Conservation (phyloP, 2,888 invertebrate genomes). For the Lochmaea capreae region DNA sequence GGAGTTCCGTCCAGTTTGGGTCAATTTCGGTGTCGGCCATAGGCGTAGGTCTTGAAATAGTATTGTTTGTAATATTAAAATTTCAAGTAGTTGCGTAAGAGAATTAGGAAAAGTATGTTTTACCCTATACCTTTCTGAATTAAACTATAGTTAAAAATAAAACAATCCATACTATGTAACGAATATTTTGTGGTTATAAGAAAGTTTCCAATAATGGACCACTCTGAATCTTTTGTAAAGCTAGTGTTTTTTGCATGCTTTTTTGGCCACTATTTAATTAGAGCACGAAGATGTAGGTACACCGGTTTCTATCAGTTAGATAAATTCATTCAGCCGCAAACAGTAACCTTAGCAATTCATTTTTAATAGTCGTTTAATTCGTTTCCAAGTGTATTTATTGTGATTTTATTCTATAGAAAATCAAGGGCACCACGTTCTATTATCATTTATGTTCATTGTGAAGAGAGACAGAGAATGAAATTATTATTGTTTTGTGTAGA, state of each 20-base stretch:
- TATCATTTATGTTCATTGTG: background rate
- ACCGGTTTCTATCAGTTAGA: background rate
- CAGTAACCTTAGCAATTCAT: background rate
- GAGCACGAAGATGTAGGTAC: background rate
- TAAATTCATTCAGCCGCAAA: background rate
- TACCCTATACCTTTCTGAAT: too few species aligned
- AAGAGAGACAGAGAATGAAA: background rate
- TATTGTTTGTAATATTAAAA: too few species aligned
- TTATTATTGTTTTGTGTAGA: background rate
- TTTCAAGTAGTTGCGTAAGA: too few species aligned
- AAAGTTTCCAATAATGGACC: background rate
- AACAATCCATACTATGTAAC: background rate
- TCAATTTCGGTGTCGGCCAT: too few species aligned
- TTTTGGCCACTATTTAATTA: background rate
- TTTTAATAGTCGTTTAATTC: background rate
- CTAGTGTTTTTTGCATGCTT: constrained; percentile 2
- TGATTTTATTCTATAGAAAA: background rate
- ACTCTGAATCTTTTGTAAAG: background rate
- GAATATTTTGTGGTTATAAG: background rate
- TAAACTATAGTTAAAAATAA: too few species aligned
- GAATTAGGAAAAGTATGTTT: too few species aligned
- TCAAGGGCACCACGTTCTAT: background rate
- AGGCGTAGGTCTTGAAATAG: too few species aligned
- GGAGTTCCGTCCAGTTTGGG: too few species aligned
- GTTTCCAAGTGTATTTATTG: background rate